Percentiles rank a stretch among this genome's conserved stretches.
These are phyloP conservation scores for Percopsis omiscomaycus DNA, from an alignment of 2,797 vertebrate genomes.

Conservation along the genomic window DNA sequence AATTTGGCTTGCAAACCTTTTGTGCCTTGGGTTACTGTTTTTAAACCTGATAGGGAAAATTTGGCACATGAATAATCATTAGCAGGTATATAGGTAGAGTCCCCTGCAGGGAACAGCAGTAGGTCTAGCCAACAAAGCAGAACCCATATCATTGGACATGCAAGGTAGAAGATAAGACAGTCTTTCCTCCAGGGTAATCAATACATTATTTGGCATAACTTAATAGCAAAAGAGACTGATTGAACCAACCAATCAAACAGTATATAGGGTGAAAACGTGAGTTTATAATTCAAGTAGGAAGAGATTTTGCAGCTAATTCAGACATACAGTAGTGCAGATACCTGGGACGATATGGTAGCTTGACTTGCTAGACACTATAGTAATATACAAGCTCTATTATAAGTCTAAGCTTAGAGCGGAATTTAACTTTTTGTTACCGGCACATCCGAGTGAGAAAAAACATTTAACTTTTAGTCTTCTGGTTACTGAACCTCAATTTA, in stretches of 20 bases:
- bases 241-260: conserved; percentile 25
- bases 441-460: too few relatives aligned
- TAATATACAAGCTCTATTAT: too few relatives aligned
- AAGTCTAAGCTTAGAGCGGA: too few relatives aligned
- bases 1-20: conserved; percentile 32
- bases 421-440: too few relatives aligned
- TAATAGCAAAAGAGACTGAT: conserved; percentile 2
- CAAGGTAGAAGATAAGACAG: conserved; percentile 1
- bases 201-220: conserved; percentile 27
- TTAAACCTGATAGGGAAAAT: conserved; percentile 13
- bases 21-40: conserved; percentile 29
- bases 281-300: conserved; percentile 14
- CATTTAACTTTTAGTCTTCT: too few relatives aligned
- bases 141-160: conserved; percentile 2
- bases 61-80: conserved; percentile 30
- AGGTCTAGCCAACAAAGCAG: conserved; percentile 3
- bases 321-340: background rate
- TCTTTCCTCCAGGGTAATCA: conserved; percentile 30
- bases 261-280: conserved; percentile 17
- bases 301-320: background rate
- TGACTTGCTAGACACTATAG: background rate
- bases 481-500: too few relatives aligned
- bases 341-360: background rate
- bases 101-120: conserved; percentile 2
- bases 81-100: conserved; percentile 9